Base-by-base conservation (phyloP, 2,113 vertebrate genomes). In the Serinus canaria region DNA sequence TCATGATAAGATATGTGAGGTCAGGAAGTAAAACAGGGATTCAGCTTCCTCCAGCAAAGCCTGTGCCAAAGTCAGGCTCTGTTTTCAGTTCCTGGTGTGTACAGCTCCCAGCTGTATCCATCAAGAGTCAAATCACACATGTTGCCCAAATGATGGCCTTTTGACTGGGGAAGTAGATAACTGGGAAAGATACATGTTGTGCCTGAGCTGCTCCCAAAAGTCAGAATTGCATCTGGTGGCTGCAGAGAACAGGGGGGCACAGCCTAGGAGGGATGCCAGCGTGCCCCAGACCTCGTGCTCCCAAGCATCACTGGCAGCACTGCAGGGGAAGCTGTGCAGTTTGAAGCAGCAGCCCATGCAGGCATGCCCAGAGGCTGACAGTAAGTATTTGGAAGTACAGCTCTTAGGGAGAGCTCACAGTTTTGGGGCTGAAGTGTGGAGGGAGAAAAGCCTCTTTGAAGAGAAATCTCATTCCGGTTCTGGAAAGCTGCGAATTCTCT, bases 281-380 rank as follows among this genome's bases (percentile, higher is more conserved):
- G 0, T 6, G 53, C 27, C 21, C 47, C 28, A 37, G 18, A 33
- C 25, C 21, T 7, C 9, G 5, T 0, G 1, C 4, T 69, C 18
- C 50, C 23, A 12, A 28, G 22, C 18, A 59, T 25, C 27, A 5
- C 7, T 8, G 10, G 30, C 44, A 81, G 47, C 50, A 79, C 22
- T 47, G 50, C 63, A 31, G 9, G 6, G 33, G 3, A 66, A 88
- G 23, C 17, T 73, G 35, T 30, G 15, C 46, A 77, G 58, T 30
- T 50, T 11, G 35, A 46, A 72, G 30, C 24, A 27, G 53, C 22
- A 60, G 5, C 6, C 16, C 25, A 27, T 31, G 49, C 37, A 53
- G 53, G 11, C 37, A 49, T 18, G 2, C 4, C 39, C 27, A 11
- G 70, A 12, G 28, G 37, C 55, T 87, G 88, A 73, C 22, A 9